Evolutionary conservation across 2,797 vertebrate species (phyloP).

Genomic region (Centroberyx gerrardi): DNA sequence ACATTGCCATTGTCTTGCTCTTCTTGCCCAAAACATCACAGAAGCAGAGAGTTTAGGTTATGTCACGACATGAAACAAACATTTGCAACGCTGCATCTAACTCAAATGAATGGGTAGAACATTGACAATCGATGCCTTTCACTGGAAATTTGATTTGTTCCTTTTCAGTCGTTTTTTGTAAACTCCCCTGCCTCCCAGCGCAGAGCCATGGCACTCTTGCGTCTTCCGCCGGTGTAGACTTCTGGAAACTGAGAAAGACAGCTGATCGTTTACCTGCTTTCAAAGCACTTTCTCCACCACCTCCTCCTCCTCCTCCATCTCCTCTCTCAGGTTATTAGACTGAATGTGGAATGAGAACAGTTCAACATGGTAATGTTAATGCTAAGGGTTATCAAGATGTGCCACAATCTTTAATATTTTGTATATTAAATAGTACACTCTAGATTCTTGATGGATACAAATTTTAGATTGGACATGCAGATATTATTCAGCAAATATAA

Average conservation of each 20-base stretch:
- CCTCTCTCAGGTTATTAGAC: constrained; percentile 21
- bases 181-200: constrained; percentile 87
- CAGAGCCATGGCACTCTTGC: constrained; percentile 87
- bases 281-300: constrained; percentile 23
- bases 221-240: constrained; percentile 75
- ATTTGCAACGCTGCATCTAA: constrained; percentile 64
- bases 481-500: too few species aligned
- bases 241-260: constrained; percentile 83
- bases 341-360: constrained; percentile 3
- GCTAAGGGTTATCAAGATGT: too few species aligned
- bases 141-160: constrained; percentile 34
- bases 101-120: constrained; percentile 58
- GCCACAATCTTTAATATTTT: too few species aligned
- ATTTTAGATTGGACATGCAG: too few species aligned
- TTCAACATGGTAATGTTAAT: too few species aligned
- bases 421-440: too few species aligned
- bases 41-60: constrained; percentile 75
- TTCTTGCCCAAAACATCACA: constrained; percentile 74
- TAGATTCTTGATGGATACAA: too few species aligned
- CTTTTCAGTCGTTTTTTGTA: constrained; percentile 76
- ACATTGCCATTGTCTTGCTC: constrained; percentile 44
- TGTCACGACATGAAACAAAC: constrained; percentile 75
- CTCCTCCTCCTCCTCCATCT: constrained; percentile 11
- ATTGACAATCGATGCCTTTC: constrained; percentile 34
- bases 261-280: constrained; percentile 31